Conservation (phyloP, 1,140 invertebrate genomes). For the Oncopodura yosiiana region DNA sequence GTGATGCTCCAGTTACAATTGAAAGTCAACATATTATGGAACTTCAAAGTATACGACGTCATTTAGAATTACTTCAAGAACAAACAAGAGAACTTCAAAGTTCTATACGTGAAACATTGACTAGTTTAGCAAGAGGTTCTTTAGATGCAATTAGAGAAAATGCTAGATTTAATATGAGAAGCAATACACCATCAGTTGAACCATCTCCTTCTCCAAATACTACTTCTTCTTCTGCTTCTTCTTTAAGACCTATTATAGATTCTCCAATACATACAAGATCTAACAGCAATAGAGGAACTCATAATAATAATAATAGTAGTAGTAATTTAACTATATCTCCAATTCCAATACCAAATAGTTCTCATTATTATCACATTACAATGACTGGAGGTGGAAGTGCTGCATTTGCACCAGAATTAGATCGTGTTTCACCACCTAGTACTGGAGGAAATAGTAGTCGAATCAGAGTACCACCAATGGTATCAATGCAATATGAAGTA, state of each 20-base stretch:
- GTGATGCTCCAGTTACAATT: constrained; percentile 26
- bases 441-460: neutral
- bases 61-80: constrained; percentile 33
- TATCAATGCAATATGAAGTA: constrained; percentile 29
- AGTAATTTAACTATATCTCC: neutral
- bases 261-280: neutral
- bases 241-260: neutral
- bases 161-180: neutral
- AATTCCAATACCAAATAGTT: neutral
- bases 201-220: neutral
- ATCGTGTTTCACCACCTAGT: constrained; percentile 4
- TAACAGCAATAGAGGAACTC: neutral
- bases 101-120: constrained; percentile 31
- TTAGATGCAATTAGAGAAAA: constrained; percentile 8
- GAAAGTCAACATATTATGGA: constrained; percentile 33
- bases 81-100: constrained; percentile 32
- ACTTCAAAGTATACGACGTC: constrained; percentile 29
- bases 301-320: neutral
- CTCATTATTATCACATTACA: no score
- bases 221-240: neutral
- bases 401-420: constrained; percentile 4
- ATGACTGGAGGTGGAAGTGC: no score
- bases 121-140: constrained; percentile 27
- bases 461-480: constrained; percentile 25
- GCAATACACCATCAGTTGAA: neutral